Base-by-base conservation (phyloP, 1,140 invertebrate genomes). In the Habropoda laboriosa region DNA sequence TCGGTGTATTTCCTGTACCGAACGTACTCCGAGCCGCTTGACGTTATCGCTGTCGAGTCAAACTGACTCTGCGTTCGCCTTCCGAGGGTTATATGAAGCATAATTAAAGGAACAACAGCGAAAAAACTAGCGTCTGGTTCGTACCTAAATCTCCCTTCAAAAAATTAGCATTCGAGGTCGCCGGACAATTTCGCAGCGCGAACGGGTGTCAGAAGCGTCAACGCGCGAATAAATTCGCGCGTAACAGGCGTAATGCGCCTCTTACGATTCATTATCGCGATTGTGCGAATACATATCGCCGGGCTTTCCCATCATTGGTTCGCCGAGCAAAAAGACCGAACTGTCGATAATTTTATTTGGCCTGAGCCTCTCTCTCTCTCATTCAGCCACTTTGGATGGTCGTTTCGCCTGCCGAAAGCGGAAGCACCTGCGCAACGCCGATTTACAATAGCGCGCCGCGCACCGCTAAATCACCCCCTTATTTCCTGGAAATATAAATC, bases 401-500 rank as follows among this genome's bases (percentile, higher is more conserved):
- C 32, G 57, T 83, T 78, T 42, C 42, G 64, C 12, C 49, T 38
- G 32, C 67, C 63, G 79, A 82, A 81, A 83, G 32, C 12, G 51
- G 55, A 61, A 78, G 67, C 76, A 73, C 70, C 70, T 74, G 70
- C 60, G 68, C 63, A n/a, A n/a, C 40, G 18, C n/a, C 63, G 73
- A 32, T 79, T 68, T 67, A 72, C 80, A 53, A 63, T 63, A 47
- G 53, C 63, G 0, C 27, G 30, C 27, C 18, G 47, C n/a, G 6
- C 60, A 16, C 42, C 64, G 42, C 42, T 78, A 71, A 78, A 78
- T 78, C 75, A 61, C 32, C 45, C 75, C 42, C 67, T 77, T 83
- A 73, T 78, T 83, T 86, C 83, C 82, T 88, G 82, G 72, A 86
- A 88, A 58, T 76, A 84, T 89, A 88, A 89, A 90, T 91, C 77